These are phyloP conservation scores for Hylyphantes graminicola DNA, from an alignment of 1,140 invertebrate genomes.

Conservation along the genomic window DNA sequence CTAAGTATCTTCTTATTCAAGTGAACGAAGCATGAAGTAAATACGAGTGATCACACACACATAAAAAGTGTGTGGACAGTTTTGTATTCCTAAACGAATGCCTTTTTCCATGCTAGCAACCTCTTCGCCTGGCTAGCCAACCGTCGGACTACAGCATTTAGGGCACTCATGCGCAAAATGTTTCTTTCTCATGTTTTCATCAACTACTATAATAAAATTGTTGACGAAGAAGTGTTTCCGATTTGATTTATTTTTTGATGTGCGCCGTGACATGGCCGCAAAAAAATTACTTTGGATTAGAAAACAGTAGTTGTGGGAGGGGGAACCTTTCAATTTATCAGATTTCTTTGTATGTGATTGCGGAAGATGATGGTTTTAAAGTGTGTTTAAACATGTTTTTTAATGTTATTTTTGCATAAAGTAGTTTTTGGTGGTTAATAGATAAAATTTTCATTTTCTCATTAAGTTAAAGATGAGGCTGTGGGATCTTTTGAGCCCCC, in stretches of 20 bases:
- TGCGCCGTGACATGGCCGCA: too few relatives aligned
- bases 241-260: conserved; percentile 38
- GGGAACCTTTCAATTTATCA: too few relatives aligned
- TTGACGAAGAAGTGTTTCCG: conserved; percentile 30
- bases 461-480: too few relatives aligned
- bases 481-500: too few relatives aligned
- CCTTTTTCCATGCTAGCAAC: conserved; percentile 31
- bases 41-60: conserved; percentile 20
- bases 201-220: conserved; percentile 52
- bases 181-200: conserved; percentile 25
- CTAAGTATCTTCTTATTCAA: conserved; percentile 54
- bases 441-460: too few relatives aligned
- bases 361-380: too few relatives aligned
- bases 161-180: conserved; percentile 54
- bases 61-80: conserved; percentile 33
- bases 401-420: too few relatives aligned
- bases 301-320: too few relatives aligned
- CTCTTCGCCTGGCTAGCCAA: conserved; percentile 53
- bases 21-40: conserved; percentile 55
- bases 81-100: conserved; percentile 54
- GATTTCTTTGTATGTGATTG: too few relatives aligned
- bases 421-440: too few relatives aligned
- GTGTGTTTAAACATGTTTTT: too few relatives aligned
- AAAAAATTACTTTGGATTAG: too few relatives aligned
- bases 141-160: conserved; percentile 51